These are phyloP conservation scores for Chaenocephalus aceratus DNA, from an alignment of 2,113 vertebrate species.

Conservation along the genomic window DNA sequence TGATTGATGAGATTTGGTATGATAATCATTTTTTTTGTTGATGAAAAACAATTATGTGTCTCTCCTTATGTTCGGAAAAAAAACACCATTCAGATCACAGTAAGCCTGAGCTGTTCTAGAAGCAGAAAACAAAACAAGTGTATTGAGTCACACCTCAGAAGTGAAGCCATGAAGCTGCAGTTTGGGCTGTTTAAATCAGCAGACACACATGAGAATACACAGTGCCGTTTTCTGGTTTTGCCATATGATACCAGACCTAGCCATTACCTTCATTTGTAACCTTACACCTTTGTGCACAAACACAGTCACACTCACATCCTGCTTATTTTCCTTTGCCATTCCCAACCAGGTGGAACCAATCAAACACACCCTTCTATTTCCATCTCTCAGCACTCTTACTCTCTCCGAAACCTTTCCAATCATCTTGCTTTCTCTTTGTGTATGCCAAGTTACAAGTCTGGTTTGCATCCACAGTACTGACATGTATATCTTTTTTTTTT, in stretches of 20 bases:
- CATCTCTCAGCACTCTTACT: conserved; percentile 21
- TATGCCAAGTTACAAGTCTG: conserved; percentile 28
- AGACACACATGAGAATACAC: background rate
- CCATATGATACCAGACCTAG: conserved; percentile 5
- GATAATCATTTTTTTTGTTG: background rate
- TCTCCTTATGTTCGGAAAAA: conserved; percentile 9
- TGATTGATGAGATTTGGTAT: conserved; percentile 35
- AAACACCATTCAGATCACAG: background rate
- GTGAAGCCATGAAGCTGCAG: background rate
- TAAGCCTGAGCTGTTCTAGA: background rate
- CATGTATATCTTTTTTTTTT: conserved; percentile 1
- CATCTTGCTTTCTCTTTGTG: background rate
- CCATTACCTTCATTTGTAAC: conserved; percentile 26
- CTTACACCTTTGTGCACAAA: background rate
- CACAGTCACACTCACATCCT: conserved; percentile 3
- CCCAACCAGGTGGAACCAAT: conserved; percentile 56
- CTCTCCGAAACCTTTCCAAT: conserved; percentile 24
- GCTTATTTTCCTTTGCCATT: conserved; percentile 40
- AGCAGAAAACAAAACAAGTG: background rate
- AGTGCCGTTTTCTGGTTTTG: background rate
- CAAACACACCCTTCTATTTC: conserved; percentile 9
- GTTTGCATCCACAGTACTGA: conserved; percentile 27
- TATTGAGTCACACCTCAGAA: conserved; percentile 3
- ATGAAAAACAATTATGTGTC: conserved; percentile 28
- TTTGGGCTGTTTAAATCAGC: conserved; percentile 21